Percentiles rank a stretch among this genome's conserved stretches.
These are phyloP conservation scores for Uloborus plumipes DNA, from an alignment of 2,888 invertebrate genomes.

Conservation along the genomic window DNA sequence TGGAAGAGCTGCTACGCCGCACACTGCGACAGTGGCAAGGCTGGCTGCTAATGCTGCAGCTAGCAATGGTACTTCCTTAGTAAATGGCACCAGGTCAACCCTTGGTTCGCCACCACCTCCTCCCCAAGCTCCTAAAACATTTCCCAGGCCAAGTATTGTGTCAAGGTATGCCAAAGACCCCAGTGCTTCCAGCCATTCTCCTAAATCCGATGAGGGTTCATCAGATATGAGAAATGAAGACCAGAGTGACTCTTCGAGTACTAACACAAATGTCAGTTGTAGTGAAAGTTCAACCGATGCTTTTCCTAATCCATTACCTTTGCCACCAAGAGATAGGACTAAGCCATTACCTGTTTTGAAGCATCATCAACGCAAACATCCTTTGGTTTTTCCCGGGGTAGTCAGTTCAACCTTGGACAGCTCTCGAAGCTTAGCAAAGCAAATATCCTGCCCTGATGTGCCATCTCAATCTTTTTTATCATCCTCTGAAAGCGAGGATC, in stretches of 20 bases:
- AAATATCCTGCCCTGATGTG: slow-evolving; percentile 65
- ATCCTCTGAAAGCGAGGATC: slow-evolving; percentile 17
- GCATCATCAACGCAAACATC: slow-evolving; percentile 85
- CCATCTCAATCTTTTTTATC: slow-evolving; percentile 42
- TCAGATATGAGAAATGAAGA: slow-evolving; percentile 29
- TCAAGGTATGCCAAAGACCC: slow-evolving; percentile 40
- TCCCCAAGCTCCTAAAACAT: slow-evolving; percentile 50
- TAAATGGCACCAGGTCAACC: slow-evolving; percentile 38
- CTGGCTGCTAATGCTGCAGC: slow-evolving; percentile 56
- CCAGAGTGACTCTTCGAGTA: slow-evolving; percentile 50
- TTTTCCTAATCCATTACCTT: slow-evolving; percentile 79
- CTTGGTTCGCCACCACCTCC: slow-evolving; percentile 58
- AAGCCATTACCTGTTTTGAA: slow-evolving; percentile 77
- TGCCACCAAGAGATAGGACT: slow-evolving; percentile 83
- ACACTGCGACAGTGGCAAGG: slow-evolving; percentile 65
- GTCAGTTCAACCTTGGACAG: slow-evolving; percentile 15
- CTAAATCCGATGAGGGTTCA: slow-evolving; percentile 12
- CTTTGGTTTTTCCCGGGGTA: slow-evolving; percentile 79
- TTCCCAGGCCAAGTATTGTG: slow-evolving; percentile 37
- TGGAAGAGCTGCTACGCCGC: slow-evolving; percentile 57
- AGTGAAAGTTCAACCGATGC: slow-evolving; percentile 66
- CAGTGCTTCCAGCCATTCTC: background rate
- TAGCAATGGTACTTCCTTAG: slow-evolving; percentile 16
- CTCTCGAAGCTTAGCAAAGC: slow-evolving; percentile 60
- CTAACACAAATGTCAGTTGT: slow-evolving; percentile 52